Evolutionary conservation across 2,888 invertebrate genomes (phyloP), one percentile per base, ranked within the genome.

Genomic region (Diaprepes abbreviatus): DNA sequence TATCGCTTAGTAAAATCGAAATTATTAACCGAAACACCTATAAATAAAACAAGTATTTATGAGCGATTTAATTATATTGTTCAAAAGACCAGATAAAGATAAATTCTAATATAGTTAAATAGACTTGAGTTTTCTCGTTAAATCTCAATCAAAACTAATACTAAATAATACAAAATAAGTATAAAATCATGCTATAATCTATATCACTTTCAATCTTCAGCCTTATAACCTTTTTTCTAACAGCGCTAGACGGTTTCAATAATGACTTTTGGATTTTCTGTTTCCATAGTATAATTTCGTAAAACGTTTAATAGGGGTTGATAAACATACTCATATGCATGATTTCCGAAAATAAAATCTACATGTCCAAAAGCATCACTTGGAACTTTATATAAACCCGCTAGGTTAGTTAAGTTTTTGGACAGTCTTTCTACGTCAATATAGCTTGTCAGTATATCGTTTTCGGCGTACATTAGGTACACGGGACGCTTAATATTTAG

Each of bases 381-480:
- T 0, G 90, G 87, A 9, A 93, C 88, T 74, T 88, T 83, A 74
- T 89, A 89, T 77, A 88, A 84, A 31, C 87, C 89, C 52, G 89
- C 85, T 3, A 87, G 85, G 75, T 88, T 88, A 0, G 85, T 83
- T 12, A 93, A 78, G 63, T 87, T 83, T 0, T 83, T 81, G 54
- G 87, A 88, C 38, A 64, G 14, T 5, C 63, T 48, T 28, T 73
- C 40, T 2, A 76, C 76, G 59, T 77, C 77, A 73, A 79, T 77
- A 28, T 88, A 85, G 75, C 89, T 89, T 0, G 93, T 88, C 1
- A 95, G 82, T 89, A 90, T 91, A 81, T 95, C 95, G 75, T 93
- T 91, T 35, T 89, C 84, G 0, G 89, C 88, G 77, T 89, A 91
- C 73, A 91, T 89, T 36, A 94, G 79, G 36, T 89, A 89, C 1